These are phyloP conservation scores for Porites lutea DNA, from an alignment of 64 coral and sea anemone genomes.

Conservation along the genomic window DNA sequence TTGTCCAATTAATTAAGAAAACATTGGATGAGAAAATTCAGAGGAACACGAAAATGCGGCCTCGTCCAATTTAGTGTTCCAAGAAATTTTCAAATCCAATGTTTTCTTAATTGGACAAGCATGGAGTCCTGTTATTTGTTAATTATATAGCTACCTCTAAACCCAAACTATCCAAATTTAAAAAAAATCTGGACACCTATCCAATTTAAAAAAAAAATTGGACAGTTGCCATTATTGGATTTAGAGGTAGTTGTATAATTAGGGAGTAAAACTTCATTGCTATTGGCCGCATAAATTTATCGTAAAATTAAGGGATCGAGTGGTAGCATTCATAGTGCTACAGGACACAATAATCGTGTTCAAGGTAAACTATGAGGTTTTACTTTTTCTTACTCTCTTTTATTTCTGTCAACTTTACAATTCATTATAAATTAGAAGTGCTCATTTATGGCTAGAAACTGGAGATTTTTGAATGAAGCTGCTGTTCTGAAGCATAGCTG, in stretches of 20 bases:
- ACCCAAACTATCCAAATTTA: no score
- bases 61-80: no score
- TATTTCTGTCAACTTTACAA: background rate
- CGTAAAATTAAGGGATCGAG: slow-evolving; percentile 16
- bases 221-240: no score
- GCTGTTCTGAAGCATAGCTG: slow-evolving; percentile 33
- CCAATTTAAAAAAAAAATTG: no score
- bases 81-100: no score
- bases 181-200: no score
- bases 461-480: slow-evolving; percentile 4
- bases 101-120: no score
- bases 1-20: no score
- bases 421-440: slow-evolving; percentile 38
- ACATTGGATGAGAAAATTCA: no score
- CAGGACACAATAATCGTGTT: background rate
- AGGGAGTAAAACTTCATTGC: slow-evolving; percentile 27
- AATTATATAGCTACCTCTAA: no score
- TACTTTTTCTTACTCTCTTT: background rate
- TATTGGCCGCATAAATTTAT: slow-evolving; percentile 18
- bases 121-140: no score
- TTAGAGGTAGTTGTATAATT: background rate
- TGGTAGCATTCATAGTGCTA: background rate
- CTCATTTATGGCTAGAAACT: slow-evolving; percentile 14
- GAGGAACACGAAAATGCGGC: no score
- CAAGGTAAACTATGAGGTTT: background rate